Base-by-base conservation (phyloP, 2,888 invertebrate genomes). In the Nemotelus pantherinus region DNA sequence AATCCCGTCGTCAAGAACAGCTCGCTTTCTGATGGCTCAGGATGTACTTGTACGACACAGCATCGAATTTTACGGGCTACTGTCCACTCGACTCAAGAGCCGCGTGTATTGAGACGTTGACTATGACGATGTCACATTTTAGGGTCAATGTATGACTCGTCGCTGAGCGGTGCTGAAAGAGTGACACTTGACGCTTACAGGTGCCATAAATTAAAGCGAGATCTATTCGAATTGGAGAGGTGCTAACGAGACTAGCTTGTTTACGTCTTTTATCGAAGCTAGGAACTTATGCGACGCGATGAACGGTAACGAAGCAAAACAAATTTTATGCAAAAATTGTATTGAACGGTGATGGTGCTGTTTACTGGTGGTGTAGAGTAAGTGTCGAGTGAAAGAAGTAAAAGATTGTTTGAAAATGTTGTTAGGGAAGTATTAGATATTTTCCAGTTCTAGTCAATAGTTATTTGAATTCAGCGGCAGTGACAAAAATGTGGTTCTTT, bases 1-100 rank as follows among this genome's bases (percentile, higher is more conserved):
- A 74, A 48, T 72, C 77, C 70, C 44, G 75, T 53, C 70, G 72
- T 77, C 77, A 72, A 79, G 60, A 47, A 65, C 65, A 65, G 65
- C 47, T 71, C 55, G 25, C 25, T 76, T 79, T 57, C 57, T 10
- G 65, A 7, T n/a, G 43, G 45, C 65, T 47, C 65, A 65, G 65
- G 45, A 65, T 65, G 63, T 41, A 43, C 5, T 63, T 41, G 63
- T 9, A 6, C 43, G 25, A 1, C 25, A 25, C 25, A 9, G 39
- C 63, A 25, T 65, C 25, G 47, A 47, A 47, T 10, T 48, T 50
- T 50, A 39, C 43, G 63, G 41, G 63, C 50, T 68, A 50, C 68
- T 68, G 68, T 68, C 50, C 50, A 68, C 7, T 47, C 39, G 50
- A n/a, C 50, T 7, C 39, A 43, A 5, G 58, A 45, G 10, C 3